Evolutionary conservation across 2,113 vertebrate genomes (phyloP).

Genomic region (Leptosomus discolor): DNA sequence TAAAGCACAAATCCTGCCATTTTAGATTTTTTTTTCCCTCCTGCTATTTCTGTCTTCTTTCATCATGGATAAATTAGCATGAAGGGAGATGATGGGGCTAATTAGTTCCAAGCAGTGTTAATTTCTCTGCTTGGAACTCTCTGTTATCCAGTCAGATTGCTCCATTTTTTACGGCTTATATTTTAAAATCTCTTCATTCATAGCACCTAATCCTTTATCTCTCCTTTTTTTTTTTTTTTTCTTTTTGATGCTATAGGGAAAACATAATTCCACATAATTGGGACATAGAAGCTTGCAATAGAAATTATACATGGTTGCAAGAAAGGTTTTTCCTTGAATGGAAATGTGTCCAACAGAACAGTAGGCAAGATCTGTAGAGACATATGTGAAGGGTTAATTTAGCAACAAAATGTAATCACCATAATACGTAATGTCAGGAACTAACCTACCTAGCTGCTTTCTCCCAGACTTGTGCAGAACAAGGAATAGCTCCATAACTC

Average conservation of each 20-base stretch:
- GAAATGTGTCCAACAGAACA: background rate
- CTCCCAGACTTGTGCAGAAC: background rate
- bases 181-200: background rate
- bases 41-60: background rate
- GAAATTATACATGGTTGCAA: background rate
- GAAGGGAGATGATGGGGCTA: constrained; percentile 5
- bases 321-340: background rate
- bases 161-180: background rate
- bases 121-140: background rate
- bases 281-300: background rate
- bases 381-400: background rate
- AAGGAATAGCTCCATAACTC: background rate
- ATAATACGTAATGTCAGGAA: background rate
- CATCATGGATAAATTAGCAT: background rate
- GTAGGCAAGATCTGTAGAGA: background rate
- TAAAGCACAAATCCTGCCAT: background rate
- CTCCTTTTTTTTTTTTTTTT: background rate
- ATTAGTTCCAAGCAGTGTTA: constrained; percentile 25
- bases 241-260: background rate
- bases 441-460: background rate
- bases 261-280: background rate
- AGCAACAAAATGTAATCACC: background rate
- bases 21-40: background rate
- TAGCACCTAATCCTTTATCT: background rate
- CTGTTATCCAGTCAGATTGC: background rate